Base-by-base conservation (phyloP, 2,797 vertebrate species). In the Falco peregrinus region DNA sequence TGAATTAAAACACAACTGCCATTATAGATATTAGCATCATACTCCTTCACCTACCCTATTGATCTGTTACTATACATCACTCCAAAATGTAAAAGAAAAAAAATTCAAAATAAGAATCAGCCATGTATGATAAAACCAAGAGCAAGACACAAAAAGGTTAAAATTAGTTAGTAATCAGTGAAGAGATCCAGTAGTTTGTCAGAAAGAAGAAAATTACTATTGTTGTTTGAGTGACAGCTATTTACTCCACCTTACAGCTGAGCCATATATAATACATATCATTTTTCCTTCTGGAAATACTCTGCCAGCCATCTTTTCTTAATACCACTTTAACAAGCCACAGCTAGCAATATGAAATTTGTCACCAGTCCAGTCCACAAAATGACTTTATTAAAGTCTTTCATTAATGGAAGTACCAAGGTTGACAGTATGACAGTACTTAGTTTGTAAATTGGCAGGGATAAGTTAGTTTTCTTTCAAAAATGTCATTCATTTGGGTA, bases 251-350 rank as follows among this genome's bases (percentile, higher is more conserved):
- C 69, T 90, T 86, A 37, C 48, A 48, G 28, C 64, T 43, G n/a
- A 91, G 45, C 48, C 28, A 60, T 60, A 88, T 54, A 35, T 33
- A 93, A 81, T 19, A 90, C 8, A 63, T 29, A 79, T 21, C 5
- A 75, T 82, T 96, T 96, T 91, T 91, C 73, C 76, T 94, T 89
- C 69, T 74, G 48, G 90, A 95, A 96, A 93, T 88, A 39, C 84
- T 86, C 69, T 94, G 78, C 74, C 84, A 93, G 16, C 37, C 74
- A 51, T 47, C 39, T 85, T 94, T 57, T 71, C 90, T 77, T 95
- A 93, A 95, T 82, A 53, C 33, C n/a, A 73, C 22, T 85, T 91
- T 69, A 93, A 93, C 51, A 96, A 96, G 81, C 57, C 87, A 90
- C 84, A 91, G 84, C 26, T 91, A 87, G 65, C 64, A 77, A 85